These are phyloP conservation scores for Parochlus steinenii DNA, from an alignment of 2,888 invertebrate species.

Conservation along the genomic window DNA sequence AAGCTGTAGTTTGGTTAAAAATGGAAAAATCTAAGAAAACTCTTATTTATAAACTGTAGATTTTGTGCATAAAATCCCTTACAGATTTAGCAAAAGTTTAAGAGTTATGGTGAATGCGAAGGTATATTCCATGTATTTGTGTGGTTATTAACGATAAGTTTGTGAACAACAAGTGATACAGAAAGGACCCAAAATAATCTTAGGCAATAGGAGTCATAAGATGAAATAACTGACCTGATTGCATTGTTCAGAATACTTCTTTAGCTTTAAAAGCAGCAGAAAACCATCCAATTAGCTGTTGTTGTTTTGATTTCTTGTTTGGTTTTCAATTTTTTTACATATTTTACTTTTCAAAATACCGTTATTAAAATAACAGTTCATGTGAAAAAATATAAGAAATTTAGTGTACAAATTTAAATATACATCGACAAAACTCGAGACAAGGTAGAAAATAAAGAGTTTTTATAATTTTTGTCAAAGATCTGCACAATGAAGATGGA, in stretches of 20 bases:
- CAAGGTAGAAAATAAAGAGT: not conserved
- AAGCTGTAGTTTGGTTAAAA: constrained; percentile 1
- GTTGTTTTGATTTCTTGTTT: constrained; percentile 6
- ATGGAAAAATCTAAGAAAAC: constrained; percentile 1
- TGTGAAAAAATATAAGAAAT: constrained; percentile 9
- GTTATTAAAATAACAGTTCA: constrained; percentile 13
- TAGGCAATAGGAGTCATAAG: too few species aligned
- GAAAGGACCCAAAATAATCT: too few species aligned
- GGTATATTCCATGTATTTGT: too few species aligned
- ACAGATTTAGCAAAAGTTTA: too few species aligned
- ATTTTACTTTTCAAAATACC: constrained; percentile 12
- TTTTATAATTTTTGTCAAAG: not conserved
- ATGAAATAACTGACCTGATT: too few species aligned
- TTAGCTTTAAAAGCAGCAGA: not conserved
- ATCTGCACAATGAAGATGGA: not conserved
- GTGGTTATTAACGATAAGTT: too few species aligned
- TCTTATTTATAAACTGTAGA: too few species aligned
- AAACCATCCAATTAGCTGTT: not conserved
- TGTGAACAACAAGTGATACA: too few species aligned
- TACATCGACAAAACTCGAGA: not conserved
- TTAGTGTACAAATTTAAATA: constrained; percentile 6
- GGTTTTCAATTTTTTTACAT: constrained; percentile 10
- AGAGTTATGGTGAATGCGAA: too few species aligned
- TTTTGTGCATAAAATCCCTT: too few species aligned
- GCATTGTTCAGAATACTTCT: too few species aligned